Percentiles rank a stretch among this genome's conserved stretches.
Evolutionary conservation across 2,797 vertebrate genomes (phyloP).

Genomic region (Notolepis coatsorum): DNA sequence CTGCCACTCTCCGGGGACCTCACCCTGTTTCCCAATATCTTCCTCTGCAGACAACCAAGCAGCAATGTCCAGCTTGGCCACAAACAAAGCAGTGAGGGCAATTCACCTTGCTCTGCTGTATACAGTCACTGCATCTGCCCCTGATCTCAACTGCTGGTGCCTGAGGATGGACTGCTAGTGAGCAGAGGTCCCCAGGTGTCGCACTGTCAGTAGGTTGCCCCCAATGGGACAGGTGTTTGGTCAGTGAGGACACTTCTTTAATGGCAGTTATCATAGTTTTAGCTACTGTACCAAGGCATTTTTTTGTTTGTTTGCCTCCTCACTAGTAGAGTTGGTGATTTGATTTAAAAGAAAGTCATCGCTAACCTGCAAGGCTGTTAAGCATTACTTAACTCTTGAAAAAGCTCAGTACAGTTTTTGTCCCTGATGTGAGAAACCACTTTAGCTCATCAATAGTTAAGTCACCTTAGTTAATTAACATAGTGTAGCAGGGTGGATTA

Average conservation of each 20-base stretch:
- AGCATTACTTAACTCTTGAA: too few relatives aligned
- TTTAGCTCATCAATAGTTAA: too few relatives aligned
- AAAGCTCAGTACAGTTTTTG: too few relatives aligned
- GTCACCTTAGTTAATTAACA: too few relatives aligned
- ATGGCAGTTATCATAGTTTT: too few relatives aligned
- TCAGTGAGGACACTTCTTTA: conserved; percentile 28
- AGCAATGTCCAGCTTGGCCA: conserved; percentile 25
- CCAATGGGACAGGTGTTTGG: conserved; percentile 16
- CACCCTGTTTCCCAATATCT: conserved; percentile 7
- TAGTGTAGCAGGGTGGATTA: too few relatives aligned
- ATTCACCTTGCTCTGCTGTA: conserved; percentile 1
- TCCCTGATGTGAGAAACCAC: too few relatives aligned
- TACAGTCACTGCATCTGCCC: conserved; percentile 17
- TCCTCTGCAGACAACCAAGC: conserved; percentile 20
- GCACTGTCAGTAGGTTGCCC: not conserved
- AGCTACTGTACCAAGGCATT: too few relatives aligned
- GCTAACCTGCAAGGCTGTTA: too few relatives aligned
- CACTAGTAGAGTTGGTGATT: too few relatives aligned
- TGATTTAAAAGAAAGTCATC: too few relatives aligned
- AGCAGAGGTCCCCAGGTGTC: not conserved
- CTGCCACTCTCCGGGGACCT: conserved; percentile 38
- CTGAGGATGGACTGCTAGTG: not conserved
- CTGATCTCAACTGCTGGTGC: not conserved
- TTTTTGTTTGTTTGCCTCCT: too few relatives aligned
- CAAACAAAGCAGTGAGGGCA: conserved; percentile 33